Evolutionary conservation across 2,888 invertebrate genomes (phyloP).

Genomic region (Cheilosia vernalis): DNA sequence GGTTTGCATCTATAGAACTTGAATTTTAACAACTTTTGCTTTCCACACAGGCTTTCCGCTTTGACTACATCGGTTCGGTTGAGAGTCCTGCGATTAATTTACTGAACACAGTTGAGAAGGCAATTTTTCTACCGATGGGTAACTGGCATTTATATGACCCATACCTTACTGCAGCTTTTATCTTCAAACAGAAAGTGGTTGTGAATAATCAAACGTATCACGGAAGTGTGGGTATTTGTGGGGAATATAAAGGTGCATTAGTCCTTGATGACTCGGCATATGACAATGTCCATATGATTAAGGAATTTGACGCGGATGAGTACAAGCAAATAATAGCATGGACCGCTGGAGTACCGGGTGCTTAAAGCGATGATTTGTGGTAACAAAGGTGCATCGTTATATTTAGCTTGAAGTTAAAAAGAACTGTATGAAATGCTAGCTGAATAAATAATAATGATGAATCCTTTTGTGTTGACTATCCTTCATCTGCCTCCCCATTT

Average conservation of each 20-base stretch:
- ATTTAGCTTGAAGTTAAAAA: too few relatives aligned
- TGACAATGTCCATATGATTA: slow-evolving; percentile 74
- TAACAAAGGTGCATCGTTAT: not conserved
- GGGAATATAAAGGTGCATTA: slow-evolving; percentile 86
- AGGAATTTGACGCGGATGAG: slow-evolving; percentile 71
- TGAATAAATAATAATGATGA: too few relatives aligned
- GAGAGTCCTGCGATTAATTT: slow-evolving; percentile 82
- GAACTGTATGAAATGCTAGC: too few relatives aligned
- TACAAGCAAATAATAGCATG: slow-evolving; percentile 77
- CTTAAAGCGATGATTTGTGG: not conserved
- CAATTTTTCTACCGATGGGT: slow-evolving; percentile 75
- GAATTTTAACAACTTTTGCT: not conserved
- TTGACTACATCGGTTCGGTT: slow-evolving; percentile 78
- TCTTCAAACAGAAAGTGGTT: slow-evolving; percentile 82
- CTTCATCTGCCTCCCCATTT: too few relatives aligned
- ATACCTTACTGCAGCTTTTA: slow-evolving; percentile 83
- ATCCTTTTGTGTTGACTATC: too few relatives aligned
- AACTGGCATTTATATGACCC: slow-evolving; percentile 84
- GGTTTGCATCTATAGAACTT: not conserved
- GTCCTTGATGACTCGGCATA: slow-evolving; percentile 84
- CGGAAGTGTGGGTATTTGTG: slow-evolving; percentile 85
- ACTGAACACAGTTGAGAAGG: slow-evolving; percentile 84
- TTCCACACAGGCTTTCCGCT: slow-evolving; percentile 84
- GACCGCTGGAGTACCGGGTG: slow-evolving; percentile 74
- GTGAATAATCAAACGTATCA: slow-evolving; percentile 79